phyloP scores from a whole-genome alignment of 2,888 invertebrate genomes.

The Epinotia bilunana region DNA sequence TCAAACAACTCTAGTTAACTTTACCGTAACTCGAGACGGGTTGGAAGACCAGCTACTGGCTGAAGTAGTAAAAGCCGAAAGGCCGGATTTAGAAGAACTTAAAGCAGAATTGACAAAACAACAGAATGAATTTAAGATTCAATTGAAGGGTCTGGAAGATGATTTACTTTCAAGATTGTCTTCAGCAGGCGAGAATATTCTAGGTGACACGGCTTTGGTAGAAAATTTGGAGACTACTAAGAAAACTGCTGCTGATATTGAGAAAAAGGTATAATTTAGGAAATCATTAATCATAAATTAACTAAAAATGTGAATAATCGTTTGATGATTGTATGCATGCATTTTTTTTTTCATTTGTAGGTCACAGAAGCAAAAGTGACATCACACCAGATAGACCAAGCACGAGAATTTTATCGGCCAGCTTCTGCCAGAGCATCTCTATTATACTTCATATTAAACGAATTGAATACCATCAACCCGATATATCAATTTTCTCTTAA shows the following conservation, averaged over 20 bases:
- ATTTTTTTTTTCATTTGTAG: slow-evolving; percentile 57
- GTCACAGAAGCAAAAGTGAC: slow-evolving; percentile 96
- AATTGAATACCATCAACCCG: slow-evolving; percentile 97
- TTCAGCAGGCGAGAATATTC: slow-evolving; percentile 95
- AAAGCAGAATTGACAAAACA: slow-evolving; percentile 98
- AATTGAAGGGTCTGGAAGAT: slow-evolving; percentile 96
- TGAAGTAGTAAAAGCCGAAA: slow-evolving; percentile 98
- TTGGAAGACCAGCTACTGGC: slow-evolving; percentile 97
- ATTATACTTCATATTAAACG: slow-evolving; percentile 97
- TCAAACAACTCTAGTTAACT: slow-evolving; percentile 98
- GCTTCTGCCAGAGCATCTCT: slow-evolving; percentile 97
- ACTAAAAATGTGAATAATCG: background rate
- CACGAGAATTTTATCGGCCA: slow-evolving; percentile 94
- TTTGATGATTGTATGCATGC: background rate
- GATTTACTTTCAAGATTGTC: slow-evolving; percentile 95
- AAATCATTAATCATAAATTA: background rate
- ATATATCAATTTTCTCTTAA: slow-evolving; percentile 99
- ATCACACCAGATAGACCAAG: slow-evolving; percentile 95
- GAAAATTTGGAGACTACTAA: slow-evolving; percentile 99
- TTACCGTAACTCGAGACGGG: slow-evolving; percentile 98
- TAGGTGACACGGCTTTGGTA: slow-evolving; percentile 97
- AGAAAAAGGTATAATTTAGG: slow-evolving; percentile 87
- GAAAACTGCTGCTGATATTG: slow-evolving; percentile 97
- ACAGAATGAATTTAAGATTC: slow-evolving; percentile 98
- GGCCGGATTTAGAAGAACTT: slow-evolving; percentile 97